Base-by-base conservation (phyloP, 2,888 invertebrate genomes). In the Gastrophysa polygoni region DNA sequence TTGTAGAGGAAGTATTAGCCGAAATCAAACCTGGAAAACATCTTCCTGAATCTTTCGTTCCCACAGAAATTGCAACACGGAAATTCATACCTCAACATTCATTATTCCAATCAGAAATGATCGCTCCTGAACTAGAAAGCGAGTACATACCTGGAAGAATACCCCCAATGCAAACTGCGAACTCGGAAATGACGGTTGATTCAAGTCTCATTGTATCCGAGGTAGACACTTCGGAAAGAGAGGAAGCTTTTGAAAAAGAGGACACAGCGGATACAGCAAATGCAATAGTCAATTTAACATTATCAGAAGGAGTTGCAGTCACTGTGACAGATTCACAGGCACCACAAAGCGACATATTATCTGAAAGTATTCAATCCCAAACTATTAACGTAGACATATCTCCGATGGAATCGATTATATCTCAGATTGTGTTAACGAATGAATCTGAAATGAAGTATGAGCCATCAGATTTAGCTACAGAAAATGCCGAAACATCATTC, bases 11-110 rank as follows among this genome's bases (percentile, higher is more conserved):
- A 83, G 86, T 89, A 21, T 83, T 88, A 70, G 82, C 89, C 1
- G 89, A 89, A 81, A 87, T 88, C 61, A 90, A 89, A 77, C 89
- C 91, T 7, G 89, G 89, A 11, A 91, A 91, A 81, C 91, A 91
- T 76, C 88, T 91, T 76, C 91, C 92, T 2, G 91, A 92, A 80
- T 80, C 90, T 52, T 89, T 92, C 75, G 91, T 92, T 1, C 89
- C 92, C 0, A 92, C 92, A 1, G 92, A 92, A 85, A 84, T 87
- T 8, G 92, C 92, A 2, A 86, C 85, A 20, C 84, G 87, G 77
- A 84, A 86, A 60, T 80, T 92, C 0, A 82, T 89, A 28, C 83
- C 89, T 10, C 89, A 89, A 67, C 88, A 87, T 75, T 88, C 89
- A 77, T 78, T 89, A 47, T 80, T 87, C 3, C 89, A 89, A 14